Evolutionary conservation across 2,797 vertebrate species (phyloP), one percentile per base, ranked within the genome.

Genomic region (Pempheris klunzingeri): DNA sequence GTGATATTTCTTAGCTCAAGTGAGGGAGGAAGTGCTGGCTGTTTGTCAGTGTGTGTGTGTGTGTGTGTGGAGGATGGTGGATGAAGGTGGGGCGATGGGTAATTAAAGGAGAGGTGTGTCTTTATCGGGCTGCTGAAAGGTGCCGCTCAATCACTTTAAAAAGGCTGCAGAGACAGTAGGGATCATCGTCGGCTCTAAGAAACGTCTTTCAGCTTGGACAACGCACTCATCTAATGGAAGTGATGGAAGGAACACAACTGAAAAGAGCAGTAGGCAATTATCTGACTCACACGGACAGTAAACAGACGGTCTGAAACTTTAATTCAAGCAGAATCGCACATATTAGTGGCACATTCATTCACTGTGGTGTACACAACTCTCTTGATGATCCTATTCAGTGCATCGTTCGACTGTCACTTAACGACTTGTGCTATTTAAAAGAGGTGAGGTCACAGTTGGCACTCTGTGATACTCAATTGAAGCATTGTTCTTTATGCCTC

Each of bases 361-460:
- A 9, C 34, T 22, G 44, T 18, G 39, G 32, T 49, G 73, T 34
- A 36, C n/a, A n/a, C n/a, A 60, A 74, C 52, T 78, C 61, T 54
- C 68, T 38, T 11, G 26, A 77, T 76, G 77, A 59, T 55, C 18
- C 47, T 78, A 86, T 77, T 81, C 57, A 66, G 32, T 44, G 28
- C 43, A 53, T 61, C 75, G 67, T 68, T 71, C 14, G 46, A 14
- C n/a, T 3, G 28, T 72, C 68, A 74, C 12, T 60, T 41, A 46
- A 64, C 79, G 52, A 61, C 74, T 54, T 24, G 17, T 70, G 61
- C 69, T 82, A 74, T 92, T 93, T 87, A 87, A 88, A 84, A 81
- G 55, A 88, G 85, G 66, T 87, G 82, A 87, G n/a, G 67, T 83
- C 80, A 78, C 79, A 78, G 85, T 77, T 38, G 50, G 12, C 82